Base-by-base conservation (phyloP, 2,888 invertebrate species). In the Trichogramma dendrolimi region DNA sequence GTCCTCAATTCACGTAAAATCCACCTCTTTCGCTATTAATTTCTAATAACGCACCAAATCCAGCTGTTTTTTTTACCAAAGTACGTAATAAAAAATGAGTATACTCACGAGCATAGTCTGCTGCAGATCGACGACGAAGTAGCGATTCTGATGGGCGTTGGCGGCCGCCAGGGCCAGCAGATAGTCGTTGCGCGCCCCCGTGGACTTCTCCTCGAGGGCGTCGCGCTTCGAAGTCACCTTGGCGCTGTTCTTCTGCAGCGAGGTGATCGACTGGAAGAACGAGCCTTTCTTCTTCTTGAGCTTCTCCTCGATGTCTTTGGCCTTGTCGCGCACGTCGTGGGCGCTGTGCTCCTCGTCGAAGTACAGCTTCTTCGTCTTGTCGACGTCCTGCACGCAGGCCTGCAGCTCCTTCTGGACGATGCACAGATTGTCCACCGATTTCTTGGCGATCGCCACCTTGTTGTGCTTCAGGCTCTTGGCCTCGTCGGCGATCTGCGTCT, bases 291-390 rank as follows among this genome's bases (percentile, higher is more conserved):
- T 96, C 84, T 94, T 94, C 82, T 94, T 95, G 70, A 96, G 82
- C 79, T 94, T 96, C 80, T 96, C 95, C 79, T 96, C 96, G 65
- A 96, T 95, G 71, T 96, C 96, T 72, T 91, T 89, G 63, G 95
- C 94, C 76, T 96, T 97, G 79, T 94, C 93, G 46, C 96, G 84
- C 3, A 96, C 95, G 75, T 96, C 96, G 75, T 96, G 94, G 2
- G 96, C 95, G 62, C 94, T 89, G 73, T 95, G 94, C 77, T 97
- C 97, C 74, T 97, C 97, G 70, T 96, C 94, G 71, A 92, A 94
- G 81, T 97, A 97, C 11, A 91, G 82, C 78, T 96, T 96, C 81
- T 96, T 96, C 54, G 90, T 91, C 80, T 96, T 94, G 78, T 94
- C 95, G 70, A 97, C 88, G 73, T 97, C 96, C 71, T 87, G 85